Conservation (phyloP, 1,140 invertebrate genomes). For the Lethocerus indicus region DNA sequence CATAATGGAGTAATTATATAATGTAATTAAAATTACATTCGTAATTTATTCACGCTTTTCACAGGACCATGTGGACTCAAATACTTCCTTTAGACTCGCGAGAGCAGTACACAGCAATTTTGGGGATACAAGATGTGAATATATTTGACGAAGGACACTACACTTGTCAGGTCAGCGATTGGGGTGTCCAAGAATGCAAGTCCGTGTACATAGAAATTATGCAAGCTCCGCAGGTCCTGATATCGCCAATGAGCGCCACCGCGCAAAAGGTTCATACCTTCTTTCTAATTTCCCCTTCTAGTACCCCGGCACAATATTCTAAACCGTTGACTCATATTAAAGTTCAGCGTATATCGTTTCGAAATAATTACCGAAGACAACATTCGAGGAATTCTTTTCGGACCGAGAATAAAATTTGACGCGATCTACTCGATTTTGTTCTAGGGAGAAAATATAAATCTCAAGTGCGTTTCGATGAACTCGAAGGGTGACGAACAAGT, state of each 20-base stretch:
- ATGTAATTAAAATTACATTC: no score
- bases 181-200: constrained; percentile 53
- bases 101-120: constrained; percentile 45
- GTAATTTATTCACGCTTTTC: neutral
- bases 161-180: constrained; percentile 53
- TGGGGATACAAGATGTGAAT: constrained; percentile 42
- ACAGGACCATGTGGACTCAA: constrained; percentile 27
- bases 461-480: constrained; percentile 42
- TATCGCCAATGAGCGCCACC: constrained; percentile 54
- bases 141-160: constrained; percentile 50
- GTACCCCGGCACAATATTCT: no score
- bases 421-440: constrained; percentile 9
- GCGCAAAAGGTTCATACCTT: constrained; percentile 39
- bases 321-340: no score
- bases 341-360: no score
- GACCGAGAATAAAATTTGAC: neutral
- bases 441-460: constrained; percentile 42
- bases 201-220: constrained; percentile 45
- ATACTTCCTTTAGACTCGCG: constrained; percentile 36
- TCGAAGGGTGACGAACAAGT: constrained; percentile 32
- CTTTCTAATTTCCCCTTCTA: neutral
- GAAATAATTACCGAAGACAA: no score
- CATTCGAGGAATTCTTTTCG: neutral
- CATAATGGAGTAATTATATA: neutral
- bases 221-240: constrained; percentile 44